Percentiles rank a stretch among this genome's conserved stretches.
Evolutionary conservation across 2,888 invertebrate species (phyloP).

Genomic region (Apocheima hispidaria): DNA sequence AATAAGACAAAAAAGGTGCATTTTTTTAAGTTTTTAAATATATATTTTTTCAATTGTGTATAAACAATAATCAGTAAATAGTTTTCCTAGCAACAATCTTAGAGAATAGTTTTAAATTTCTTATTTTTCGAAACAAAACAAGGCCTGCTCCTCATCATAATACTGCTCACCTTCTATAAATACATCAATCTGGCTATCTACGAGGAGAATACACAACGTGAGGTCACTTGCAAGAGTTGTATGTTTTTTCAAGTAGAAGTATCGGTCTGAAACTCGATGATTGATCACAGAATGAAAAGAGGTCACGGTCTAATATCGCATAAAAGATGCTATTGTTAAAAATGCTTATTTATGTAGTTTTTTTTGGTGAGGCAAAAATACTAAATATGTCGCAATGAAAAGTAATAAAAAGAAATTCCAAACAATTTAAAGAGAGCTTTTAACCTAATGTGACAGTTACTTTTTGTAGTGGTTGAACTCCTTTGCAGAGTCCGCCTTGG

Average conservation of each 20-base stretch:
- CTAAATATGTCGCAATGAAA: neutral
- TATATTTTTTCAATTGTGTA: slow-evolving; percentile 51
- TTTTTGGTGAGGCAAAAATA: neutral
- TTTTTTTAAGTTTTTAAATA: slow-evolving; percentile 50
- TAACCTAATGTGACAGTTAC: too few species aligned
- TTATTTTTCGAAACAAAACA: slow-evolving; percentile 19
- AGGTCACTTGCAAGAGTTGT: slow-evolving; percentile 25
- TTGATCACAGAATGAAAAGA: slow-evolving; percentile 20
- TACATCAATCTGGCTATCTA: slow-evolving; percentile 27
- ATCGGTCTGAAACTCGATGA: slow-evolving; percentile 8
- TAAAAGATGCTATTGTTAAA: slow-evolving; percentile 14
- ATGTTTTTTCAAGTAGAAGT: slow-evolving; percentile 20
- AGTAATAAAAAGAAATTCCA: too few species aligned
- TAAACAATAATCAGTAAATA: neutral
- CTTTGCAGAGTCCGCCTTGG: too few species aligned
- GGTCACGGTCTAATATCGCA: slow-evolving; percentile 18
- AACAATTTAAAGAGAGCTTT: too few species aligned
- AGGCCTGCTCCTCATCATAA: slow-evolving; percentile 29
- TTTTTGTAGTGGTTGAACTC: too few species aligned
- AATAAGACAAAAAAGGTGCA: too few species aligned
- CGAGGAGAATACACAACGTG: slow-evolving; percentile 21
- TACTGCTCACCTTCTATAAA: slow-evolving; percentile 31
- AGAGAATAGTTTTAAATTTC: slow-evolving; percentile 22
- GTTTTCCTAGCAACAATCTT: slow-evolving; percentile 9
- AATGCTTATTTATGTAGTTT: neutral